phyloP scores from a whole-genome alignment of 2,888 invertebrate species.

The Agrotis exclamationis region DNA sequence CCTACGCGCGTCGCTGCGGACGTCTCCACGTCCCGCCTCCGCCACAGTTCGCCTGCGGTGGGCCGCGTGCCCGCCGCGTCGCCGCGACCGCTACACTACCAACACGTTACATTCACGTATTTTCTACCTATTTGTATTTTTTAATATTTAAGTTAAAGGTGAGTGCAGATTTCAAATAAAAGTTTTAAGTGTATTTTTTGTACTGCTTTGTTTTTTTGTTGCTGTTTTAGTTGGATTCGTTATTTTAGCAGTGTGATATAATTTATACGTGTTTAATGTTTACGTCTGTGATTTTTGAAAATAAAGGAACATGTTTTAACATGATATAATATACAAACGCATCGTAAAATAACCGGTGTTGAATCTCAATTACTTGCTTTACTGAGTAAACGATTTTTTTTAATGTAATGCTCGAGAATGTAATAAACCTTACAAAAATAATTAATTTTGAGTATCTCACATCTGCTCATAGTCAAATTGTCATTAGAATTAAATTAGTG shows the following conservation, averaged over 20 bases:
- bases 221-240: constrained; percentile 10
- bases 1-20: constrained; percentile 86
- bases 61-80: constrained; percentile 87
- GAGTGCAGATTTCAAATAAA: constrained; percentile 51
- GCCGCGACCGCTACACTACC: constrained; percentile 47
- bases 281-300: constrained; percentile 19
- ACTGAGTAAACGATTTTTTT: neutral
- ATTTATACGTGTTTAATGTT: constrained; percentile 12
- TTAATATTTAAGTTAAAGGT: constrained; percentile 66
- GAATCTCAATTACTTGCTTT: neutral
- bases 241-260: constrained; percentile 16
- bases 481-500: constrained; percentile 11
- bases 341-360: neutral
- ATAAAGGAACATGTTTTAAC: constrained; percentile 11
- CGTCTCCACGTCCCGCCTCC: constrained; percentile 78
- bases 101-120: constrained; percentile 52
- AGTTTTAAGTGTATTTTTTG: constrained; percentile 13
- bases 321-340: neutral
- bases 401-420: neutral
- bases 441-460: neutral
- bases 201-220: constrained; percentile 29
- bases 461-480: neutral
- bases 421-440: neutral
- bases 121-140: constrained; percentile 67
- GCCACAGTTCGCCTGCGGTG: constrained; percentile 89